Evolutionary conservation across 2,797 vertebrate genomes (phyloP), one percentile per base, ranked within the genome.

Genomic region (Gila robusta): DNA sequence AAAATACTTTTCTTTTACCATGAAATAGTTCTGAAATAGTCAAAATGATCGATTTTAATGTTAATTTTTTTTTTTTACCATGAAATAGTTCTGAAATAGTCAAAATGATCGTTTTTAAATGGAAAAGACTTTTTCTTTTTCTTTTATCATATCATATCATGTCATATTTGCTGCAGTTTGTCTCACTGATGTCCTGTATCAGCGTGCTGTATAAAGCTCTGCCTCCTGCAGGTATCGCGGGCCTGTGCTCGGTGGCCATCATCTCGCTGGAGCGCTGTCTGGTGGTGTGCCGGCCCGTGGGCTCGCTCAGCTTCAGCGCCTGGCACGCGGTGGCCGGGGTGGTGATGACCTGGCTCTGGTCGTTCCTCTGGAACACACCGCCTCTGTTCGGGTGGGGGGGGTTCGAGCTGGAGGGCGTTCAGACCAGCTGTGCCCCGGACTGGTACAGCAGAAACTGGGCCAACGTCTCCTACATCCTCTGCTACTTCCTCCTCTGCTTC

Each of bases 341-440:
- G 59, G 91, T 92, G 6, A 82, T 94, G 26, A 93, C 94, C 87
- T 96, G 96, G 96, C 78, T 94, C 39, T 96, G 96, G 96, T 96
- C 96, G 0, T 95, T 97, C 26, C 83, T 96, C 73, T 96, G 96
- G 95, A 96, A 95, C 91, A 95, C 93, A 0, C 94, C 95, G 0
- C 95, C 96, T 12, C 93, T 96, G 59, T 95, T 96, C 35, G 95
- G 95, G 6, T 96, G 95, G 95, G 95, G 95, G 19, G 93, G 93
- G 79, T 95, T 88, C 76, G 92, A 95, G 74, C 91, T 96, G 67
- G 95, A 96, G 88, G 94, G 95, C 0, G 86, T 96, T 17, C 88
- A 87, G 88, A 94, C 91, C 21, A 96, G 96, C 85, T 96, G 96
- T 6, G 94, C 94, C 3, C 95, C 95, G 0, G 93, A 96, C 78